phyloP scores from a whole-genome alignment of 2,797 vertebrate genomes.

The Manis pentadactyla region DNA sequence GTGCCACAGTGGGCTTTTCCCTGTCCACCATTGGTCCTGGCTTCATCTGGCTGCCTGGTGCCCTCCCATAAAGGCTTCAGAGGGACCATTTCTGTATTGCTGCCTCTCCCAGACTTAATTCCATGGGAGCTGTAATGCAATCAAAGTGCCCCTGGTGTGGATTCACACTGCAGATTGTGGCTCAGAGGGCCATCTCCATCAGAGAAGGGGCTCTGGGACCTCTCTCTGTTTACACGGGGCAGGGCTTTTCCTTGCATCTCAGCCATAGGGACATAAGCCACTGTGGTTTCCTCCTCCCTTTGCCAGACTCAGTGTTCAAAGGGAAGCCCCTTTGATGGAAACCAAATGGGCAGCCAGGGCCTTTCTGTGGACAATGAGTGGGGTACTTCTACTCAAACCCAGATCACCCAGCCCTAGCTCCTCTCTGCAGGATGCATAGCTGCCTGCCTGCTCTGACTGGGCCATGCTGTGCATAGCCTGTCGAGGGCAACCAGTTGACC shows the following conservation, averaged over 20 bases:
- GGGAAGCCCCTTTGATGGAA: background rate
- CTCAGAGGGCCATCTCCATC: background rate
- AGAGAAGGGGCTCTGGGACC: background rate
- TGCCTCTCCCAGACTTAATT: background rate
- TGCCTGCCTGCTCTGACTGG: rapidly evolving
- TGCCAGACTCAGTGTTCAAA: background rate
- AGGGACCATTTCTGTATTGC: background rate
- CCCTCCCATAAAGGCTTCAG: background rate
- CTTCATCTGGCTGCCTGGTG: background rate
- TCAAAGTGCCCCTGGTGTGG: background rate
- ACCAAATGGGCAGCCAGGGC: rapidly evolving
- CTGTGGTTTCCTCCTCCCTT: background rate
- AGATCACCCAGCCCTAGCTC: background rate
- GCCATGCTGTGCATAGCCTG: background rate
- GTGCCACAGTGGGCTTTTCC: rapidly evolving
- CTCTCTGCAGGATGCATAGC: background rate
- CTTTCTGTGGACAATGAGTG: background rate
- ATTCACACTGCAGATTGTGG: background rate
- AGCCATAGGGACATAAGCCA: too few species aligned
- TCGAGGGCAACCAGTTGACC: too few species aligned
- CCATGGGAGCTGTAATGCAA: rapidly evolving
- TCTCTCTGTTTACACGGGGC: rapidly evolving
- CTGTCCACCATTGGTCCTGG: rapidly evolving
- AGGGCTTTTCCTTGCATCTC: background rate
- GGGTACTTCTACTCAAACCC: background rate